Evolutionary conservation across 2,888 invertebrate genomes (phyloP), one percentile per base, ranked within the genome.

Genomic region (Halictus ligatus): DNA sequence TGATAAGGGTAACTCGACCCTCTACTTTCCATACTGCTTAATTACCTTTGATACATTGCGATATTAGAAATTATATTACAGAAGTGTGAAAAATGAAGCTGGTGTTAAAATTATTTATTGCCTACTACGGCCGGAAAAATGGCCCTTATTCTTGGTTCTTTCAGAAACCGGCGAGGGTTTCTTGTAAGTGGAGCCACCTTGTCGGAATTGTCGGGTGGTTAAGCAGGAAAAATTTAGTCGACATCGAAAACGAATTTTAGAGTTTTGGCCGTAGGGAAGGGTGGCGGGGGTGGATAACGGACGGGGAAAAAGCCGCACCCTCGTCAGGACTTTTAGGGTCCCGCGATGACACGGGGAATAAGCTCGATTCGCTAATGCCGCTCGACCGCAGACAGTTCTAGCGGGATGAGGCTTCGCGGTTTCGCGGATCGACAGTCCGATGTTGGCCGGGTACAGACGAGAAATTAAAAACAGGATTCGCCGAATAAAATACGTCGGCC

Each of bases 291-390:
- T 1, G 25, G 15, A 15, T 35, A 35, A 8, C 29, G 29, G 64
- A 6, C 29, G 29, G 64, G 64, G 35, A 35, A 35, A 35, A 35
- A 46, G 46, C n/a, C 74, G 80, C 78, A 80, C 79, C 80, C 75
- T 80, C 54, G 46, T 43, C 81, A 67, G 69, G 73, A 89, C 81
- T 89, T 89, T 83, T 73, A 87, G 81, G 75, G 81, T 54, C 75
- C 73, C 75, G 40, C 83, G 88, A 88, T 88, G 87, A 89, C 87
- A 77, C 81, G 29, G 77, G 74, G 88, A 84, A 72, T 77, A 86
- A 86, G 86, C 86, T 82, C 89, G 88, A 87, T 88, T 90, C 83
- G 90, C 83, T 90, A 90, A 90, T 90, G 87, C 90, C 90, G 60
- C 82, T 73, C 79, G 84, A 90, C 90, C 90, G 90, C 90, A 90